Evolutionary conservation across 2,113 vertebrate genomes (phyloP), one percentile per base, ranked within the genome.

Genomic region (Cyanoramphus novaezelandiae): DNA sequence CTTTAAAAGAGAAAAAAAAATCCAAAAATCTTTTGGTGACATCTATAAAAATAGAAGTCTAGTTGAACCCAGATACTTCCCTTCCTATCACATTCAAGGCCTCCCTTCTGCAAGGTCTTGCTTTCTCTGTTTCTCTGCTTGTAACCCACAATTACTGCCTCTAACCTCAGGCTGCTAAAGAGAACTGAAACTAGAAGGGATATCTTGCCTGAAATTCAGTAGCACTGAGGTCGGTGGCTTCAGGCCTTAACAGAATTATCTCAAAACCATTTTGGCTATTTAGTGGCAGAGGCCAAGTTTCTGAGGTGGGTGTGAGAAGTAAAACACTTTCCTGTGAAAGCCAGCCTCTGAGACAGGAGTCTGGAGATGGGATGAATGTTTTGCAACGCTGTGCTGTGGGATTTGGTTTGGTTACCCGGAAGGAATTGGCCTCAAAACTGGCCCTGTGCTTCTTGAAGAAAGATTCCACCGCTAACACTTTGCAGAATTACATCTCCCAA

Each of bases 401-500:
- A 79, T 96, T 91, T 92, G 76, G 52, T 93, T 80, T 86, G 44
- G 77, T 91, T 96, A 92, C 62, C 64, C 37, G 5, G 82, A 89
- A 93, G 86, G 67, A 94, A 74, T 0, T 91, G 88, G 57, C 53
- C 76, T 94, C 62, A 91, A 63, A 93, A 64, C 65, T 78, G 77
- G 55, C 57, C n/a, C 27, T 44, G n/a, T 64, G 69, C 25, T 88
- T 95, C 91, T 77, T 72, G 68, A 78, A 94, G 79, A 69, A 95
- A 86, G 77, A 79, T 82, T 95, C 93, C 0, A 0, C 91, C 94
- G 86, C 88, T 93, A 95, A 96, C 77, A 88, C 79, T 95, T 95
- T 89, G 88, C 88, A 83, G 82, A 94, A 96, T 92, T 95, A 57
- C 75, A 84, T 94, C 81, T 95, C 86, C 93, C 33, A 31, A 88